Evolutionary conservation across 2,888 invertebrate species (phyloP), one percentile per base, ranked within the genome.

Genomic region (Leptopilina drosophilae): DNA sequence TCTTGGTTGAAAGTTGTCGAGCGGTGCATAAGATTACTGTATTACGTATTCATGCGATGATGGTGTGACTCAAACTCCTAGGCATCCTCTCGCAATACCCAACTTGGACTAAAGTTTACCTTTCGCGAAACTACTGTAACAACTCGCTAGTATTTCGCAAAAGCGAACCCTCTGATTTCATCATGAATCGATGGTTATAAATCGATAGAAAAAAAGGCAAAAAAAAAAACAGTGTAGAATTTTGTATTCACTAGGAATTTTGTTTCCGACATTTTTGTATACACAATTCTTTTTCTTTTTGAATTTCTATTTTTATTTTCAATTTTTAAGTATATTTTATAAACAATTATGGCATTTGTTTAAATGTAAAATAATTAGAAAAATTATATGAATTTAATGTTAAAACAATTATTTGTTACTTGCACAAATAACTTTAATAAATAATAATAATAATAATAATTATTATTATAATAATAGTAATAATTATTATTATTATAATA

Each of bases 11-110:
- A 56, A 73, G 53, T 73, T 53, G 69, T 56, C 56, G 49, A 26
- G 49, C n/a, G 73, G 7, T 73, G 73, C 40, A 56, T 53, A 73
- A 73, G 53, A 73, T 66, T 66, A 66, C 66, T 11, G 46, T 46
- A 66, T 73, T 73, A 56, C 5, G 73, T 73, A 73, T 73, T 73
- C 73, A 73, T 73, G 56, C 56, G 53, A 14, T 56, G 33, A 73
- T 62, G 73, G 73, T 56, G 56, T 33, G 56, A 73, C 73, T 53
- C 9, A 4, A 42, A 66, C 42, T 66, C 64, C 64, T 5, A 42
- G 49, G 11, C n/a, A 67, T 49, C 67, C 67, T 42, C 11, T 33
- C 14, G 56, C 73, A 73, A 53, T 69, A 69, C 26, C 33, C 53
- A 69, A 69, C 69, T 26, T 67, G 49, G 15, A 42, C 42, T 11